Evolutionary conservation across 2,888 invertebrate genomes (phyloP).

Genomic region (Limnephilus rhombicus): DNA sequence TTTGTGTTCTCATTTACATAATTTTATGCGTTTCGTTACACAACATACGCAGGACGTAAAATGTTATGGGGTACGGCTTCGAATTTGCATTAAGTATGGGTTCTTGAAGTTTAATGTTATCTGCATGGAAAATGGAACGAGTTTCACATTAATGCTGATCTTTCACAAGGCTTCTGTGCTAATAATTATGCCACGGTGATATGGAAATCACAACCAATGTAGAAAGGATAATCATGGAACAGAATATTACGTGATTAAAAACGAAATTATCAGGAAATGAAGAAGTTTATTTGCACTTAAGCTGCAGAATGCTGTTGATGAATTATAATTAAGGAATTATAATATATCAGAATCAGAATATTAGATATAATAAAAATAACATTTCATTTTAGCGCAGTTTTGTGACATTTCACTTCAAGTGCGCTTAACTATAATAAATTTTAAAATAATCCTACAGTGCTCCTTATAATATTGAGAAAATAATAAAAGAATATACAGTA

Average conservation of each 20-base stretch:
- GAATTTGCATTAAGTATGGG: slow-evolving; percentile 32
- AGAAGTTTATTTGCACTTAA: too few relatives aligned
- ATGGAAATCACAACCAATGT: background rate
- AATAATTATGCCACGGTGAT: background rate
- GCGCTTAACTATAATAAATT: too few relatives aligned
- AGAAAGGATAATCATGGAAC: background rate
- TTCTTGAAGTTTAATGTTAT: background rate
- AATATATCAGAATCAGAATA: too few relatives aligned
- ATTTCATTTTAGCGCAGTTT: too few relatives aligned
- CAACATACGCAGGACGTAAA: slow-evolving; percentile 10
- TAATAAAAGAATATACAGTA: too few relatives aligned
- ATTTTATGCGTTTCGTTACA: slow-evolving; percentile 18
- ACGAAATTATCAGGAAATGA: too few relatives aligned
- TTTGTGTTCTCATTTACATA: slow-evolving; percentile 19
- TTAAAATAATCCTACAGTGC: too few relatives aligned
- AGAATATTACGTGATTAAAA: background rate
- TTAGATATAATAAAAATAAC: too few relatives aligned
- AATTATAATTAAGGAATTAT: too few relatives aligned
- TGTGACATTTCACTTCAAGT: too few relatives aligned
- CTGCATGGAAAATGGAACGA: background rate
- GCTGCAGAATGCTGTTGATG: too few relatives aligned
- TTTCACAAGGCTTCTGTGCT: background rate
- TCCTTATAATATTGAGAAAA: too few relatives aligned
- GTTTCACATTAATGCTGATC: background rate
- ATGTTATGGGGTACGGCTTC: background rate